phyloP scores from a whole-genome alignment of 2,888 invertebrate genomes.

The Hipparchia semele region DNA sequence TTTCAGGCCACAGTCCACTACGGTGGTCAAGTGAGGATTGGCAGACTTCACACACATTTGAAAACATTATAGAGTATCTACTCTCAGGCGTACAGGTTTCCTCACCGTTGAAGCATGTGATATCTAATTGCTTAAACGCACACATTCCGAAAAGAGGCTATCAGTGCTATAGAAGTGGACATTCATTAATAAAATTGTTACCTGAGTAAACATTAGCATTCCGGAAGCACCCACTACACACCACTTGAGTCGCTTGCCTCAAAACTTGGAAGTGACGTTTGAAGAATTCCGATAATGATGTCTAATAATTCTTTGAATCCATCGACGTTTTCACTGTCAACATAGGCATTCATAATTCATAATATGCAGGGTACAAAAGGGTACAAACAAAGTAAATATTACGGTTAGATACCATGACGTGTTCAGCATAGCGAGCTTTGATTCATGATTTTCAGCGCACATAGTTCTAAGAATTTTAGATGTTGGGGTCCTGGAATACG shows the following conservation, averaged over 20 bases:
- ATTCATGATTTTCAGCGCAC: not conserved
- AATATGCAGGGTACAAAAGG: not conserved
- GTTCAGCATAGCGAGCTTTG: not conserved
- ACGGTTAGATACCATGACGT: not conserved
- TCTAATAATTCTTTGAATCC: conserved; percentile 4
- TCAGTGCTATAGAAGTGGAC: not conserved
- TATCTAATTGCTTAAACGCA: too few species aligned
- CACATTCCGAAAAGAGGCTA: not conserved
- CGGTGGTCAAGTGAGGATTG: too few species aligned
- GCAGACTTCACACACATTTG: too few species aligned
- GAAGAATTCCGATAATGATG: conserved; percentile 1
- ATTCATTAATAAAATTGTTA: too few species aligned
- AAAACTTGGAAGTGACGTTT: conserved; percentile 7
- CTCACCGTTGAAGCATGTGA: too few species aligned
- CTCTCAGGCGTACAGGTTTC: too few species aligned
- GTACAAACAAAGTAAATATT: not conserved
- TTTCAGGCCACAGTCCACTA: too few species aligned
- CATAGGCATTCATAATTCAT: not conserved
- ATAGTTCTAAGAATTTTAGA: not conserved
- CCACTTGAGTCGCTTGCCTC: conserved; percentile 1
- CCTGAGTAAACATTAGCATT: not conserved
- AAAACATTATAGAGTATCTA: too few species aligned
- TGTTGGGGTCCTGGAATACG: too few species aligned
- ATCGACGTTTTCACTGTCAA: not conserved
- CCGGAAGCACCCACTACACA: conserved; percentile 4